Evolutionary conservation across 2,797 vertebrate genomes (phyloP).

Genomic region (Naso thynnoides): DNA sequence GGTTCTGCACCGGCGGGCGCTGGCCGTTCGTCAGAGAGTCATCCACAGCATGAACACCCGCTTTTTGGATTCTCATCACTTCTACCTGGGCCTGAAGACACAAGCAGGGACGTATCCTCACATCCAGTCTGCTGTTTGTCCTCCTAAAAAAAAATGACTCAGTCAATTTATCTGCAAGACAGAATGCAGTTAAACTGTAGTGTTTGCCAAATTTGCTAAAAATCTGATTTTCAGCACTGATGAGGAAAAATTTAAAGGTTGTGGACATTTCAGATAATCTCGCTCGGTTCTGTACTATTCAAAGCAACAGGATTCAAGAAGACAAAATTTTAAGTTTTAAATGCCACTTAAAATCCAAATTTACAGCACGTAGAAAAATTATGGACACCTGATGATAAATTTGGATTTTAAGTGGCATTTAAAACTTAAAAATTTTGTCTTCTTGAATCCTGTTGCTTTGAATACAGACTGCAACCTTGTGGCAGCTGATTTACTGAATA

Average conservation of each 20-base stretch:
- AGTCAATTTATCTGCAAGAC: too few relatives aligned
- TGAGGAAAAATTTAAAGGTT: too few relatives aligned
- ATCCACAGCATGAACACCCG: conserved; percentile 91
- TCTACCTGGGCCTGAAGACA: conserved; percentile 91
- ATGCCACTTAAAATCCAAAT: background rate
- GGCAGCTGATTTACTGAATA: too few relatives aligned
- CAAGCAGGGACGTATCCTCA: conserved; percentile 98
- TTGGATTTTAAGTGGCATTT: background rate
- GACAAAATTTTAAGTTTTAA: background rate
- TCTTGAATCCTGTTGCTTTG: background rate
- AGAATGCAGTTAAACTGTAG: too few relatives aligned
- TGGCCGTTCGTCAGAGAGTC: conserved; percentile 89
- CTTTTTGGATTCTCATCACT: conserved; percentile 91
- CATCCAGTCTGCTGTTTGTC: background rate
- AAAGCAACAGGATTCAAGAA: background rate
- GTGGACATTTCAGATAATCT: too few relatives aligned
- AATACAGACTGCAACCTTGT: background rate
- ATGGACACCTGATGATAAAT: background rate
- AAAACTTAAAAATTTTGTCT: background rate
- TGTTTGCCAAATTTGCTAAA: too few relatives aligned
- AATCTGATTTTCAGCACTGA: too few relatives aligned
- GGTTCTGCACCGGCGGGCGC: conserved; percentile 92
- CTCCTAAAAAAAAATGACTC: background rate
- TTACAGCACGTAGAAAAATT: too few relatives aligned
- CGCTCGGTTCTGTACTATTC: background rate